phyloP scores from a whole-genome alignment of 2,797 vertebrate genomes.

The Kryptopterus vitreolus region DNA sequence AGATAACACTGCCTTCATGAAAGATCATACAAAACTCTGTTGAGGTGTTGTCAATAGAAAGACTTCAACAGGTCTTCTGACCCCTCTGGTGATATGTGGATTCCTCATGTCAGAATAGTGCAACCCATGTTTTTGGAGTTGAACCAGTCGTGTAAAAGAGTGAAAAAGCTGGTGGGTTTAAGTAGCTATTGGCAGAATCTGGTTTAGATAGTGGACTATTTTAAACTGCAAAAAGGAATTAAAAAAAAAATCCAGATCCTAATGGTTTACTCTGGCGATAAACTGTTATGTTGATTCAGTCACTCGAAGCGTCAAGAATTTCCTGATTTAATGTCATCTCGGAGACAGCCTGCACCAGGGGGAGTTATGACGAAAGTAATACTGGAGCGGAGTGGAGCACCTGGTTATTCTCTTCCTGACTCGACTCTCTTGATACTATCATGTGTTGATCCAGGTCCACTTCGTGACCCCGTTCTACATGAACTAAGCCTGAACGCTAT shows the following conservation, averaged over 20 bases:
- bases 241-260: too few species aligned
- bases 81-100: neutral
- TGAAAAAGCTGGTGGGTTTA: neutral
- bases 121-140: neutral
- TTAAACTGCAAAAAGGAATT: neutral
- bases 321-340: slow-evolving; percentile 4
- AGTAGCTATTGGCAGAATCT: neutral
- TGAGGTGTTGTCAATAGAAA: neutral
- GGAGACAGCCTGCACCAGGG: slow-evolving; percentile 7
- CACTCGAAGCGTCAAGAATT: slow-evolving; percentile 12
- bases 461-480: slow-evolving; percentile 13
- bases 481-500: neutral
- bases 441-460: slow-evolving; percentile 18
- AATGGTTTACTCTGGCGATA: neutral
- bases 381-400: neutral
- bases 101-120: neutral
- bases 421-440: neutral
- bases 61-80: neutral
- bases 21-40: neutral
- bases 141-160: neutral
- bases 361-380: slow-evolving; percentile 15
- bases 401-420: slow-evolving; percentile 22
- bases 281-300: neutral
- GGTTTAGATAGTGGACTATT: neutral
- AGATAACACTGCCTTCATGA: neutral